Evolutionary conservation across 2,888 invertebrate species (phyloP).

Genomic region (Lydus trimaculatus): DNA sequence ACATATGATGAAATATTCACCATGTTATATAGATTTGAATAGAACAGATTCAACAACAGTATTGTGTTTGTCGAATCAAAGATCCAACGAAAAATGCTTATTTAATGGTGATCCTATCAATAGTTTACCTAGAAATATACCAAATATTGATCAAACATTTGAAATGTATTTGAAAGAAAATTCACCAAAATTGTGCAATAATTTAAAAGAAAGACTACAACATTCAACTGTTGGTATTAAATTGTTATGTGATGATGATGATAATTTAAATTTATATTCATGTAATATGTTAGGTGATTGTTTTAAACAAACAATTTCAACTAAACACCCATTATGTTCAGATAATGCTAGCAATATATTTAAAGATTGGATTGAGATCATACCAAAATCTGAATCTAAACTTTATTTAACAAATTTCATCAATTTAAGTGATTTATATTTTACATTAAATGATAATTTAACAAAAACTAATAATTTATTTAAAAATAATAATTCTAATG

Average conservation of each 20-base stretch:
- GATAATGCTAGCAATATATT: conserved; percentile 21
- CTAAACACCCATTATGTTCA: not conserved
- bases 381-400: conserved; percentile 27
- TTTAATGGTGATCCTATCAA: conserved; percentile 39
- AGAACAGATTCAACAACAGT: conserved; percentile 30
- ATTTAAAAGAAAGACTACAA: conserved; percentile 33
- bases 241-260: conserved; percentile 31
- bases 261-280: conserved; percentile 36
- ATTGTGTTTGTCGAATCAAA: conserved; percentile 39
- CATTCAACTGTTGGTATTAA: conserved; percentile 41
- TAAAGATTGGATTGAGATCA: conserved; percentile 35
- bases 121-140: conserved; percentile 41
- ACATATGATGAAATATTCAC: conserved; percentile 28
- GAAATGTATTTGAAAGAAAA: conserved; percentile 37
- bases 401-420: conserved; percentile 35
- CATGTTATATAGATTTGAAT: conserved; percentile 40
- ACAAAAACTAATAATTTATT: conserved; percentile 14
- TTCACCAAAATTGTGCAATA: conserved; percentile 26
- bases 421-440: conserved; percentile 34
- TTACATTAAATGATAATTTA: conserved; percentile 28
- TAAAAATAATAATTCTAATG: conserved; percentile 13
- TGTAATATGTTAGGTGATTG: conserved; percentile 42
- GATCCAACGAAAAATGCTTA: conserved; percentile 38
- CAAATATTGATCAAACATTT: conserved; percentile 36
- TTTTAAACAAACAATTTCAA: conserved; percentile 39